Evolutionary conservation across 2,113 vertebrate genomes (phyloP), one percentile per base, ranked within the genome.

Genomic region (Lichenostomus cassidix): DNA sequence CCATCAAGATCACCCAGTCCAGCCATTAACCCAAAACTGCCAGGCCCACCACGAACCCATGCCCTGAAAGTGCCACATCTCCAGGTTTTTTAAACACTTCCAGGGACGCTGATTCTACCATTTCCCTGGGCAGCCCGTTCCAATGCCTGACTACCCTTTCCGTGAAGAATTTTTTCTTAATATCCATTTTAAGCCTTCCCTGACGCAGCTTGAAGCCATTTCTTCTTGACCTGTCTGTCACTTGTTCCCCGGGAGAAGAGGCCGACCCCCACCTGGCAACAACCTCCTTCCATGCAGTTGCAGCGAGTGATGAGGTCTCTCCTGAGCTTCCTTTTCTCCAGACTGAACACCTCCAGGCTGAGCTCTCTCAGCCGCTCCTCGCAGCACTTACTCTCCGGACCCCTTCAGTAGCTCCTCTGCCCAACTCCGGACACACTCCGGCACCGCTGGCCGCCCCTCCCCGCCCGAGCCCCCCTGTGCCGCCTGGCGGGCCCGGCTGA

Each of bases 301-400:
- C 3, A 41, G 24, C 35, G 31, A 18, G 2, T 6, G 15, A 33
- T 12, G 19, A 15, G 42, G 15, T 73, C 27, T 58, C 60, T 18
- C 33, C 27, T 6, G 59, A 33, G 68, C 68, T 23, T 44, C 44
- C 18, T 58, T 33, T 28, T 7, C 76, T 33, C 12, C 68, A 28
- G 31, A 27, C 31, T 65, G 59, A 27, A 10, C 31, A 19, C 8
- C 35, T 25, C 31, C 35, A 37, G 47, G 47, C 47, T 47, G 47
- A 47, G 41, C 64, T 55, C 49, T 28, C 56, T 63, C n/a, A 63
- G 56, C 75, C 13, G 25, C 29, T 63, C 41, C 65, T 63, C 58
- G 17, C 0, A 12, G 49, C 10, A 41, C 16, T 25, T 1, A 29
- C 7, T 15, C 24, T 63, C 49, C 5, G 14, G 9, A 10, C 24